phyloP scores from a whole-genome alignment of 2,797 vertebrate species.

The Gymnodraco acuticeps region DNA sequence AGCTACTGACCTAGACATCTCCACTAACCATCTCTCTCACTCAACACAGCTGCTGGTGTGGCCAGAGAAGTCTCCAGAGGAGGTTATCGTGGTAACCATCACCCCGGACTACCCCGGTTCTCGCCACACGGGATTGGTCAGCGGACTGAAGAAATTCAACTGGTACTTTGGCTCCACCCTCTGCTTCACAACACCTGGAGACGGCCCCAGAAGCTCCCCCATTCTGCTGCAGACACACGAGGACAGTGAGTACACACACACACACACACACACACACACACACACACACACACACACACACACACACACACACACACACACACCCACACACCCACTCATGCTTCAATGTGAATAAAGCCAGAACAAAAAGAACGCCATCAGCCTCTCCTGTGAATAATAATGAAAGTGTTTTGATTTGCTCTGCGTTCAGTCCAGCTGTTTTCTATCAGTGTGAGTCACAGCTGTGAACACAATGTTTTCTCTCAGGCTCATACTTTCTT shows the following conservation, averaged over 20 bases:
- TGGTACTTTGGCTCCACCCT: constrained; percentile 90
- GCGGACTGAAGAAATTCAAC: constrained; percentile 91
- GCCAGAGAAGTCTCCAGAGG: constrained; percentile 87
- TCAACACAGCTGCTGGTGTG: constrained; percentile 89
- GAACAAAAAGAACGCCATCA: constrained; percentile 28
- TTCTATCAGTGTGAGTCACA: constrained; percentile 45
- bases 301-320: constrained; percentile 8
- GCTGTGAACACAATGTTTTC: constrained; percentile 41
- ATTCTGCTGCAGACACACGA: constrained; percentile 90
- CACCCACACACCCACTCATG: not conserved
- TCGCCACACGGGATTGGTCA: constrained; percentile 90
- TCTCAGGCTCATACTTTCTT: constrained; percentile 21
- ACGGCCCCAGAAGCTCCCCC: constrained; percentile 90
- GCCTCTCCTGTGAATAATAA: constrained; percentile 40
- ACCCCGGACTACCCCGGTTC: constrained; percentile 94
- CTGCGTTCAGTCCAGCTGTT: constrained; percentile 55
- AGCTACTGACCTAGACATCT: not conserved
- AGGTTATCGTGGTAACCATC: constrained; percentile 87
- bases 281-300: constrained; percentile 3
- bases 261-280: constrained; percentile 8
- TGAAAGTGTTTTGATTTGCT: constrained; percentile 41
- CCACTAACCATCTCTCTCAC: constrained; percentile 5
- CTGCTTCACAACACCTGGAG: constrained; percentile 95
- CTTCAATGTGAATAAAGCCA: constrained; percentile 26
- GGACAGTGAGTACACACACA: constrained; percentile 90